Conservation (phyloP, 2,888 invertebrate species). For the Teinopalpus imperialis region DNA sequence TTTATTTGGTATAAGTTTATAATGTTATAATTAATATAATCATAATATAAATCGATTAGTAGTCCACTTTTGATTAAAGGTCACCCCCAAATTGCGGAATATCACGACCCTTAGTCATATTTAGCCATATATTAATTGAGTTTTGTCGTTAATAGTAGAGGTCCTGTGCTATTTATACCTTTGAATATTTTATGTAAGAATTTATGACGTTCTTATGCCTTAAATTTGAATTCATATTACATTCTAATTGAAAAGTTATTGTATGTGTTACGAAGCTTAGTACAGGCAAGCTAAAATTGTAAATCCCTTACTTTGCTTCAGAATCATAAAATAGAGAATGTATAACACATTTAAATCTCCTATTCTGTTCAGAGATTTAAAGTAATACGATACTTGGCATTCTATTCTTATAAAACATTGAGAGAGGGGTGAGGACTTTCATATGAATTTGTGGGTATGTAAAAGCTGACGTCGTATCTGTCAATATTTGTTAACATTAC, state of each 20-base stretch:
- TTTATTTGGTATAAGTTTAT: too few relatives aligned
- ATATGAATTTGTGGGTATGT: conserved; percentile 5
- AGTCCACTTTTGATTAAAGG: too few relatives aligned
- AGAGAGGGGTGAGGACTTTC: conserved; percentile 2
- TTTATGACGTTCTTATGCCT: conserved; percentile 1
- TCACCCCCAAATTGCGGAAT: too few relatives aligned
- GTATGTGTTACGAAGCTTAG: conserved; percentile 1
- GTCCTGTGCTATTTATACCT: conserved; percentile 1
- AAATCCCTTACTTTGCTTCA: not conserved
- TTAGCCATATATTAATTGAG: too few relatives aligned
- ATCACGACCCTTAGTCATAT: too few relatives aligned
- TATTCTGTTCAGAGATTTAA: conserved; percentile 12
- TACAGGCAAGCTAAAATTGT: not conserved
- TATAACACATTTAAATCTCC: conserved; percentile 8
- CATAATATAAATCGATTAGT: too few relatives aligned
- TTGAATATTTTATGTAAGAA: conserved; percentile 11
- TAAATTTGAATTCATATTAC: conserved; percentile 10
- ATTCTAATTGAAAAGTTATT: conserved; percentile 11
- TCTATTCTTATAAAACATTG: not conserved
- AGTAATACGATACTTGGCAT: conserved; percentile 18
- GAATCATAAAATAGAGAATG: not conserved
- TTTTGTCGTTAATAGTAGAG: not conserved
- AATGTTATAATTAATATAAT: too few relatives aligned
- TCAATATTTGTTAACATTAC: conserved; percentile 16
- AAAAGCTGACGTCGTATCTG: conserved; percentile 7